phyloP scores from a whole-genome alignment of 2,113 vertebrate species.

The Phalacrocorax aristotelis region DNA sequence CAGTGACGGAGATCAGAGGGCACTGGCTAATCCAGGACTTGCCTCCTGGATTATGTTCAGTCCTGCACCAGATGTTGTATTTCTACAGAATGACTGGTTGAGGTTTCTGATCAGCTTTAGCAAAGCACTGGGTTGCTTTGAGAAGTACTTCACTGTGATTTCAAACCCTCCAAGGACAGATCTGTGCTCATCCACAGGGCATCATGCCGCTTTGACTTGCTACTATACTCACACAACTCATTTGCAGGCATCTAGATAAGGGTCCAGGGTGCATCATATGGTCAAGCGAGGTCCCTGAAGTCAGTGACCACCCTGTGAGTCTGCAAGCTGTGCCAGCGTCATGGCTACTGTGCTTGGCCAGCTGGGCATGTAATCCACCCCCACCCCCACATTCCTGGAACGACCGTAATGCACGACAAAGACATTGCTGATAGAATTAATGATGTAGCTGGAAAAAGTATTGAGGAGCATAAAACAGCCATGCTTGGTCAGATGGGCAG shows the following conservation, averaged over 20 bases:
- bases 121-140: not conserved
- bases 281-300: not conserved
- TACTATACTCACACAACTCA: fast-evolving
- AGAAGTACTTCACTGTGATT: not conserved
- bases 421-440: not conserved
- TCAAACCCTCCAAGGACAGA: not conserved
- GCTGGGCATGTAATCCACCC: not conserved
- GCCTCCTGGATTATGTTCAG: not conserved
- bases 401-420: not conserved
- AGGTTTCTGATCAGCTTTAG: not conserved
- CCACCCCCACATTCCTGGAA: not conserved
- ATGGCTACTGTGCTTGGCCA: not conserved
- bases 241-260: not conserved
- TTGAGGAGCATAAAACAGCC: not conserved
- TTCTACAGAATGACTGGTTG: not conserved
- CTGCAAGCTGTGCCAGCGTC: not conserved
- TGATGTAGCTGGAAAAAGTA: not conserved
- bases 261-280: fast-evolving
- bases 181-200: not conserved
- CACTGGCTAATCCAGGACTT: not conserved
- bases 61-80: not conserved
- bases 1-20: not conserved
- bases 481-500: not conserved
- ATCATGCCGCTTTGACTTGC: not conserved
- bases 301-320: not conserved